Evolutionary conservation across 2,113 vertebrate species (phyloP).

Genomic region (Kryptolebias marmoratus): DNA sequence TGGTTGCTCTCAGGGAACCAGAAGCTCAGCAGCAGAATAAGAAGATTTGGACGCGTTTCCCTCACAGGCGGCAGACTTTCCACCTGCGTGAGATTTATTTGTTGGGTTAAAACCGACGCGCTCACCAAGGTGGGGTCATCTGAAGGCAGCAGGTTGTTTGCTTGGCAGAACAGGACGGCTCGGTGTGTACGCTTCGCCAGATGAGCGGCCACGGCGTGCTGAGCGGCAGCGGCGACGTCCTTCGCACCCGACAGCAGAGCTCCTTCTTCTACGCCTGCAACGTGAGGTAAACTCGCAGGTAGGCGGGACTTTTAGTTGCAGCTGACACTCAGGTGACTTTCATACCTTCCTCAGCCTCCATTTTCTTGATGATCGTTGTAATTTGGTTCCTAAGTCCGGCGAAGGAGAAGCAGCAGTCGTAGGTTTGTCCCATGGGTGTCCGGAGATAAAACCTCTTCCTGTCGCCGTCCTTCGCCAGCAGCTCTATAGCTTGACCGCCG

Average conservation of each 20-base stretch:
- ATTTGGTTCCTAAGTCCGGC: conserved; percentile 84
- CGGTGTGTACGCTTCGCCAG: conserved; percentile 87
- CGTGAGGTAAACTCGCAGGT: neutral
- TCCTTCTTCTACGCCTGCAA: conserved; percentile 84
- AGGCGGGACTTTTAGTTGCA: neutral
- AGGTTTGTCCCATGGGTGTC: conserved; percentile 83
- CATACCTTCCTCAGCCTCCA: conserved; percentile 91
- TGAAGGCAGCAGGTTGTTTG: conserved; percentile 77
- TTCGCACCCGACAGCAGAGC: conserved; percentile 85
- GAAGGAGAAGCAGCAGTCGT: conserved; percentile 93
- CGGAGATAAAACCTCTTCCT: conserved; percentile 70
- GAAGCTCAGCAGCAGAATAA: too few species aligned
- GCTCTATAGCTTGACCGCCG: conserved; percentile 91
- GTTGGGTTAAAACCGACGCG: neutral
- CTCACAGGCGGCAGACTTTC: too few species aligned
- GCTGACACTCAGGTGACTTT: neutral
- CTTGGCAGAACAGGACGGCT: conserved; percentile 90
- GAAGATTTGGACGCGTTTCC: too few species aligned
- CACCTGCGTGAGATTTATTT: too few species aligned
- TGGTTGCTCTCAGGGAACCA: too few species aligned
- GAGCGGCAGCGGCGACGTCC: conserved; percentile 89
- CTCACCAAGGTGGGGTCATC: conserved; percentile 85
- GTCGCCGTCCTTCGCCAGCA: conserved; percentile 85
- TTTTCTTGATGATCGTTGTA: conserved; percentile 76
- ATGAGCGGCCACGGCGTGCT: conserved; percentile 84